These are phyloP conservation scores for Pseudobourletiella spinata DNA, from an alignment of 1,140 invertebrate genomes.

Conservation along the genomic window DNA sequence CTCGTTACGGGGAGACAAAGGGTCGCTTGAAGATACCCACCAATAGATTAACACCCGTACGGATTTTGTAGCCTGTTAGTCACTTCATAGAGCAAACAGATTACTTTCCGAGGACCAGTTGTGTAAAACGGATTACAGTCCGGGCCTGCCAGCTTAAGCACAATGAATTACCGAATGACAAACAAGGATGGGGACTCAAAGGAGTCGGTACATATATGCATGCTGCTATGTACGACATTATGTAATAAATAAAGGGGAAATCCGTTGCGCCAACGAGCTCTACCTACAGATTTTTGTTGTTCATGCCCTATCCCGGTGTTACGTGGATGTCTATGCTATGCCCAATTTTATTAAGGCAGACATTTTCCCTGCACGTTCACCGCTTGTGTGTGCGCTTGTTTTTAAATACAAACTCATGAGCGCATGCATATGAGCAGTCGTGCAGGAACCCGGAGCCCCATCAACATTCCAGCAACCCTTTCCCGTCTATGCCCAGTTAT, in stretches of 20 bases:
- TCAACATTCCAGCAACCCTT: not conserved
- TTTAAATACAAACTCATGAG: no score
- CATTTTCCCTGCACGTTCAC: no score
- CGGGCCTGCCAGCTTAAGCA: constrained; percentile 24
- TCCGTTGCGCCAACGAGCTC: not conserved
- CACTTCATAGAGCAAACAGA: constrained; percentile 29
- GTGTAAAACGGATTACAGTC: constrained; percentile 28
- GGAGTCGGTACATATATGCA: not conserved
- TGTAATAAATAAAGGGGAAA: not conserved
- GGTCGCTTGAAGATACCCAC: constrained; percentile 7
- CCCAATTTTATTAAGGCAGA: no score
- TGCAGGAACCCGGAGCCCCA: no score
- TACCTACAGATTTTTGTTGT: no score
- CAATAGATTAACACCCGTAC: constrained; percentile 19
- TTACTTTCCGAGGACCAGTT: constrained; percentile 23
- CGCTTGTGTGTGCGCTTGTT: no score
- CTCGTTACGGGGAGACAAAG: not conserved
- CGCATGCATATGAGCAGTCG: no score
- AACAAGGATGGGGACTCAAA: not conserved
- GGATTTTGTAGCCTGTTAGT: constrained; percentile 22
- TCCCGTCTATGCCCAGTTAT: not conserved
- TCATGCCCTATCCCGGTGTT: no score
- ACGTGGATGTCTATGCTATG: no score
- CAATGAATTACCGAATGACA: constrained; percentile 22
- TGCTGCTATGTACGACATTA: not conserved